Evolutionary conservation across 2,888 invertebrate genomes (phyloP).

Genomic region (Synergus gifuensis): DNA sequence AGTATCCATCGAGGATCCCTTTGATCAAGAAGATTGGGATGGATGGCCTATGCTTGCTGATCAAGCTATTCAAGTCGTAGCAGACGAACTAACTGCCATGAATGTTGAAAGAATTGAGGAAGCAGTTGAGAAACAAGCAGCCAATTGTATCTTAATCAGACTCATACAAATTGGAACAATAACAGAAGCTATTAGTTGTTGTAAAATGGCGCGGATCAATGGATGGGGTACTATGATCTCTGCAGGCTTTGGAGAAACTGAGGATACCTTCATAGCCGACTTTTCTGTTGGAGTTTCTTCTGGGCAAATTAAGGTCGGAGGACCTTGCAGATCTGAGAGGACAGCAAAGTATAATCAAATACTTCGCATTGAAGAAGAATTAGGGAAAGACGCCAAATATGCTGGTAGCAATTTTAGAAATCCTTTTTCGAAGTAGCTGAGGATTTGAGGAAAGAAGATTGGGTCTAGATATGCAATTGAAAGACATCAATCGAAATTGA

Average conservation of each 20-base stretch:
- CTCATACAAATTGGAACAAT: conserved; percentile 70
- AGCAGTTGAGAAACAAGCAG: conserved; percentile 66
- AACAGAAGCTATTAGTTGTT: conserved; percentile 69
- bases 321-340: conserved; percentile 69
- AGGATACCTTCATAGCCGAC: conserved; percentile 72
- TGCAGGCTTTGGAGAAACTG: conserved; percentile 69
- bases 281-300: conserved; percentile 69
- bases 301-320: conserved; percentile 71
- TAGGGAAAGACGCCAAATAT: conserved; percentile 68
- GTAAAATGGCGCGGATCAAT: conserved; percentile 64
- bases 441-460: not conserved
- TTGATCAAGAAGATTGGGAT: conserved; percentile 71
- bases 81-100: conserved; percentile 70
- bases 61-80: conserved; percentile 66
- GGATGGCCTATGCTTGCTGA: conserved; percentile 67
- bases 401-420: conserved; percentile 66
- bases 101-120: conserved; percentile 69
- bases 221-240: conserved; percentile 67
- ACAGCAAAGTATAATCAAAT: conserved; percentile 73
- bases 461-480: no score
- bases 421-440: conserved; percentile 48
- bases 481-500: not conserved
- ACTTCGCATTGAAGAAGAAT: conserved; percentile 72
- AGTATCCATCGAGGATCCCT: conserved; percentile 73
- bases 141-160: conserved; percentile 68